Conservation (phyloP, 2,888 invertebrate genomes). For the Stegophylla sp. region DNA sequence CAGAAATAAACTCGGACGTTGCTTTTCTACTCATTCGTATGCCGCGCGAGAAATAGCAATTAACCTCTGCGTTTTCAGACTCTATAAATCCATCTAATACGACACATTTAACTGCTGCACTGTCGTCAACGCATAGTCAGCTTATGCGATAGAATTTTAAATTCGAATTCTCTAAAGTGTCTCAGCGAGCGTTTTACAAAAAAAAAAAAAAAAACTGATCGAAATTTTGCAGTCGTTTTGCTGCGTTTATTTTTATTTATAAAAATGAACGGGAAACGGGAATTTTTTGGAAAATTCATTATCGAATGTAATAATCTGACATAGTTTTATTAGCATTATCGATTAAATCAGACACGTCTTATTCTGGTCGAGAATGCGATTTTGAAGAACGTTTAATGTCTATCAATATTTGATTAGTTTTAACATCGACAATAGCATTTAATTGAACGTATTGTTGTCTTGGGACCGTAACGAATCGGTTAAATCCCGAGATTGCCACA, state of each 20-base stretch:
- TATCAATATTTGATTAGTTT: neutral
- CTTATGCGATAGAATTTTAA: too few species aligned
- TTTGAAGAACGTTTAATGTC: neutral
- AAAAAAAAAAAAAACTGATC: too few species aligned
- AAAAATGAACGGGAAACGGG: too few species aligned
- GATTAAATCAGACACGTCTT: too few species aligned
- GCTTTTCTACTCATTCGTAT: constrained; percentile 14
- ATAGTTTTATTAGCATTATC: too few species aligned
- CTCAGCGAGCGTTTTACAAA: too few species aligned
- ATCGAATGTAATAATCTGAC: too few species aligned
- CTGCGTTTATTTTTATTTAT: too few species aligned
- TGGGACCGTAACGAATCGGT: neutral
- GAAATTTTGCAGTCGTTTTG: too few species aligned
- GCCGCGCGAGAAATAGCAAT: constrained; percentile 13
- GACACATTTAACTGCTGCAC: neutral
- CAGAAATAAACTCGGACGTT: neutral
- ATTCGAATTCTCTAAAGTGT: too few species aligned
- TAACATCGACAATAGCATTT: neutral
- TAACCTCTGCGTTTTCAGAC: constrained; percentile 5
- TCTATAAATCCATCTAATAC: neutral
- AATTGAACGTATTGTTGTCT: constrained; percentile 4
- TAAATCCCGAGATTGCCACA: neutral
- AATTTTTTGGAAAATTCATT: too few species aligned
- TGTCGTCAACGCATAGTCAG: too few species aligned
- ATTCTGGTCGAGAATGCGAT: neutral